A percentile compares a stretch with the other conserved stretches of the same genome.
These are phyloP conservation scores for Bactericera cockerelli DNA, from an alignment of 1,140 invertebrate species.

Conservation along the genomic window DNA sequence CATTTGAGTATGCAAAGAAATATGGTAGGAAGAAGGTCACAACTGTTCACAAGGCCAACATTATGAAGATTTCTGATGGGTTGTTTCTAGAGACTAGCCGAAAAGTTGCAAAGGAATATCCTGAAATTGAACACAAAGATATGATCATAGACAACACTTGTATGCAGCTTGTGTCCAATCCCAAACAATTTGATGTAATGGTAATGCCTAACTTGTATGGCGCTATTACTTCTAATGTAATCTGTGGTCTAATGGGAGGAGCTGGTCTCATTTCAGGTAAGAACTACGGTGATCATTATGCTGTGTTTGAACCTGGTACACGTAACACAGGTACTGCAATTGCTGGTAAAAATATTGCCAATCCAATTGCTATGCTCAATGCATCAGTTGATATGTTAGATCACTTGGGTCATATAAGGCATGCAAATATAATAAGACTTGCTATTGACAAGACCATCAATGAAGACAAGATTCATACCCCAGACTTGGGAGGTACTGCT, in stretches of 20 bases:
- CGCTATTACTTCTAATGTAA: slow-evolving; percentile 91
- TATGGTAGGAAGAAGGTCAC: slow-evolving; percentile 85
- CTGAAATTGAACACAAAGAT: slow-evolving; percentile 85
- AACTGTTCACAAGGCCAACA: slow-evolving; percentile 97
- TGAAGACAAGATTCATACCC: slow-evolving; percentile 61
- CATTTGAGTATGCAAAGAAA: slow-evolving; percentile 85
- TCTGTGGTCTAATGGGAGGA: slow-evolving; percentile 91
- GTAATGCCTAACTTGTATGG: slow-evolving; percentile 97
- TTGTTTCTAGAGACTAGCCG: slow-evolving; percentile 79
- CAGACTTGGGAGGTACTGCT: slow-evolving; percentile 39
- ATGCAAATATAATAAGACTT: slow-evolving; percentile 58
- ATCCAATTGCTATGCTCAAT: slow-evolving; percentile 92
- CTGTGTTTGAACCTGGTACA: slow-evolving; percentile 79
- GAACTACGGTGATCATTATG: slow-evolving; percentile 90
- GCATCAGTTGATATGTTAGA: slow-evolving; percentile 83
- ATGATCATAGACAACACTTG: slow-evolving; percentile 98
- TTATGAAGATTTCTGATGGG: slow-evolving; percentile 94
- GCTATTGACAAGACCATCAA: slow-evolving; percentile 71
- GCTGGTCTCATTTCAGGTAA: slow-evolving; percentile 88
- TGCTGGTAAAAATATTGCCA: slow-evolving; percentile 91
- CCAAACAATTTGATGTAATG: slow-evolving; percentile 97
- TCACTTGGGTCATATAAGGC: slow-evolving; percentile 67
- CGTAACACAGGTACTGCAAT: slow-evolving; percentile 85
- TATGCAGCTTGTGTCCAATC: slow-evolving; percentile 94
- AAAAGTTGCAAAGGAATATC: slow-evolving; percentile 83